Conservation (phyloP, 2,797 vertebrate species). For the Apodemus agrarius region DNA sequence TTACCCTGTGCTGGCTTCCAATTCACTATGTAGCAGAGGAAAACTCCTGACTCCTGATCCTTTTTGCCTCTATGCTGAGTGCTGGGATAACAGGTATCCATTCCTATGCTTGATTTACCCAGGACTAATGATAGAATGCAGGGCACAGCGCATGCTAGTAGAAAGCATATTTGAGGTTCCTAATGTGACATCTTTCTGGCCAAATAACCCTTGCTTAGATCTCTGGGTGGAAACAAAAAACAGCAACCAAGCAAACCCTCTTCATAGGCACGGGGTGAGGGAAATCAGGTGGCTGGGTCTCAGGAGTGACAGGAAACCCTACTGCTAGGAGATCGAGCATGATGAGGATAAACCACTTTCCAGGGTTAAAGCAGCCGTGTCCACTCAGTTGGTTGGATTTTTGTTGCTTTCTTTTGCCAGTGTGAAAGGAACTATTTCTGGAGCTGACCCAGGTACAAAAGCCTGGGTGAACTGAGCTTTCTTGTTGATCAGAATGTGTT, state of each 20-base stretch:
- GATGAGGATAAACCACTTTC: conserved; percentile 47
- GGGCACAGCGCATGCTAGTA: too few relatives aligned
- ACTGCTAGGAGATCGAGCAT: not conserved
- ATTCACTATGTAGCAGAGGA: not conserved
- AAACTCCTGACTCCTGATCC: not conserved
- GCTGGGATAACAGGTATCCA: not conserved
- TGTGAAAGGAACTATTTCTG: conserved; percentile 85
- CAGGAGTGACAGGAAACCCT: not conserved
- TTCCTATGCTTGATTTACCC: not conserved
- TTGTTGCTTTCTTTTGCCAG: conserved; percentile 78
- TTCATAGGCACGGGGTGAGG: not conserved
- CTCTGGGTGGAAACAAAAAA: not conserved
- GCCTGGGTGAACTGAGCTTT: conserved; percentile 83
- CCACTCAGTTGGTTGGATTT: conserved; percentile 80
- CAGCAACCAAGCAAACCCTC: not conserved
- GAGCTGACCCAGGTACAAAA: conserved; percentile 83
- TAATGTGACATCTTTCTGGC: not conserved
- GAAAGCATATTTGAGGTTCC: not conserved
- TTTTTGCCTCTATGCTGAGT: not conserved
- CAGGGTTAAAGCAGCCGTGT: conserved; percentile 60
- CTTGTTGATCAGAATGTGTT: conserved; percentile 84
- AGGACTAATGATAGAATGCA: not conserved
- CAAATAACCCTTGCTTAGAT: not conserved
- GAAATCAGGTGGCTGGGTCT: not conserved
- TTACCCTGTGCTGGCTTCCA: not conserved